phyloP scores from a whole-genome alignment of 2,888 invertebrate genomes.

The Mythimna ferrago region DNA sequence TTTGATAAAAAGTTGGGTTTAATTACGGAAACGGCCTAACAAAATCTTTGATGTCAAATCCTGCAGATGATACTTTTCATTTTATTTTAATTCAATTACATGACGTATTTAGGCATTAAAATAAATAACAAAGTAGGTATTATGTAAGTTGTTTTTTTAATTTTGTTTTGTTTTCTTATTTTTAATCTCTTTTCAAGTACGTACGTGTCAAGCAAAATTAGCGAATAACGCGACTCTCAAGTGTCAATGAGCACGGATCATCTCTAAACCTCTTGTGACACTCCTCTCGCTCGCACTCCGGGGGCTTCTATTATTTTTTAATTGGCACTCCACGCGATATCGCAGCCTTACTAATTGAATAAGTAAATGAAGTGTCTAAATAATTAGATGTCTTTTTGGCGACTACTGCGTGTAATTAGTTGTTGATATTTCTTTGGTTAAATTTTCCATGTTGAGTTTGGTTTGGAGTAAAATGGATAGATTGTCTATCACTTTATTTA shows the following conservation, averaged over 20 bases:
- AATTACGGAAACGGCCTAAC: constrained; percentile 27
- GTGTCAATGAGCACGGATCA: constrained; percentile 69
- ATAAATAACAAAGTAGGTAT: background rate
- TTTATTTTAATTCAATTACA: background rate
- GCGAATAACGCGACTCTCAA: constrained; percentile 58
- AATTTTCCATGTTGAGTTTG: constrained; percentile 8
- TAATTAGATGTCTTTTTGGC: constrained; percentile 87
- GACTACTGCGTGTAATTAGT: constrained; percentile 56
- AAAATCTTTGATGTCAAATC: background rate
- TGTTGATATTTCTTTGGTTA: constrained; percentile 41
- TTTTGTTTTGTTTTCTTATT: background rate
- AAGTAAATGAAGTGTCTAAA: constrained; percentile 89
- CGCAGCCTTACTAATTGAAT: constrained; percentile 87
- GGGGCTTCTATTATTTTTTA: constrained; percentile 88
- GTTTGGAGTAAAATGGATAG: background rate
- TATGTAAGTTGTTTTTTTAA: background rate
- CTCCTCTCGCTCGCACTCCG: constrained; percentile 80
- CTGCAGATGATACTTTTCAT: background rate
- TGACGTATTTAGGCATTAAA: background rate
- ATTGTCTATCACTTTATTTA: background rate
- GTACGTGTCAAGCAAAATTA: constrained; percentile 39
- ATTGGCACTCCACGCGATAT: constrained; percentile 87
- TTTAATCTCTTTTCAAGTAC: background rate
- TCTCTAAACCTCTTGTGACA: constrained; percentile 80
- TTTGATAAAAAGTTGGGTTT: constrained; percentile 52